phyloP scores from a whole-genome alignment of 2,888 invertebrate genomes.

The Drosophila parthenogenetica region DNA sequence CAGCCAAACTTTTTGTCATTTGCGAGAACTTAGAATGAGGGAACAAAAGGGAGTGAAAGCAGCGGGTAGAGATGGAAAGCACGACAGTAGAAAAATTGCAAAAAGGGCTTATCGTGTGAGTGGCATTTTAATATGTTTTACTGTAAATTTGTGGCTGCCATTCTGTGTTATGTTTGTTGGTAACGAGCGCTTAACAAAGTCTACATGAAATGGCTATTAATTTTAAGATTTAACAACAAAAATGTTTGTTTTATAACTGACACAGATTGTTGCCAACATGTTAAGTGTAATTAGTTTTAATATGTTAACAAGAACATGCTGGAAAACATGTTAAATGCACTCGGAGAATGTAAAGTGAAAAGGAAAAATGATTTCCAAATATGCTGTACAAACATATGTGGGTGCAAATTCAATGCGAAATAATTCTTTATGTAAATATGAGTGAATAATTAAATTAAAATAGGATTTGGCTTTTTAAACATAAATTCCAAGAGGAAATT shows the following conservation, averaged over 20 bases:
- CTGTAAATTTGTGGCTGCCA: constrained; percentile 54
- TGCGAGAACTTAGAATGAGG: constrained; percentile 7
- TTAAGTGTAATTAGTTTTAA: constrained; percentile 20
- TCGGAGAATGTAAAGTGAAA: background rate
- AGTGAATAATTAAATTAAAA: too few species aligned
- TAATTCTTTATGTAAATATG: too few species aligned
- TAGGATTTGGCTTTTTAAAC: too few species aligned
- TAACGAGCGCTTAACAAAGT: constrained; percentile 38
- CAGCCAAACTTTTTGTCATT: constrained; percentile 59
- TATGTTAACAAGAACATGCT: constrained; percentile 2
- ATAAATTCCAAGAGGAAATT: background rate
- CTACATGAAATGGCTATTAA: constrained; percentile 75
- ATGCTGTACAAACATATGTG: too few species aligned
- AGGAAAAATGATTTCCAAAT: background rate
- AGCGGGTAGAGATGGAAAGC: background rate
- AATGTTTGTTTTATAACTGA: constrained; percentile 37
- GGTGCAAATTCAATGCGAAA: too few species aligned
- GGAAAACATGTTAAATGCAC: background rate
- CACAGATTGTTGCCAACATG: constrained; percentile 18
- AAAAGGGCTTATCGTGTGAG: constrained; percentile 73
- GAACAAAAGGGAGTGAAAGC: background rate
- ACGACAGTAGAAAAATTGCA: constrained; percentile 9
- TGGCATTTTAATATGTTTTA: constrained; percentile 78
- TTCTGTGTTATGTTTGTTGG: constrained; percentile 38
- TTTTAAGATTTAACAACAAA: constrained; percentile 55